A percentile compares a stretch with the other conserved stretches of the same genome.
Evolutionary conservation across 2,797 vertebrate species (phyloP).

Genomic region (Tolypeutes matacus): DNA sequence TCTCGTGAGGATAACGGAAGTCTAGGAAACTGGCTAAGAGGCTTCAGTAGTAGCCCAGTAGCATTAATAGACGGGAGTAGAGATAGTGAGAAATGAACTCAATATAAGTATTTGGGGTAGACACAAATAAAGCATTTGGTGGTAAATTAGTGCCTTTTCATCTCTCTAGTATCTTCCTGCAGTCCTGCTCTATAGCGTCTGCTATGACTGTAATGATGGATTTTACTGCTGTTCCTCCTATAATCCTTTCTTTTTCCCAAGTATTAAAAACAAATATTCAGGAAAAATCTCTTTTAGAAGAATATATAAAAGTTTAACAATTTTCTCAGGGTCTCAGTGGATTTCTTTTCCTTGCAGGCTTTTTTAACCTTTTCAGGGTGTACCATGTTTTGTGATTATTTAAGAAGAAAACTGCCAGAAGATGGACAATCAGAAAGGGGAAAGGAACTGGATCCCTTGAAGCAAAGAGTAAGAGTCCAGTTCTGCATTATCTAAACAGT

Average conservation of each 20-base stretch:
- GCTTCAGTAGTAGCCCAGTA: background rate
- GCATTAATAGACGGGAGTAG: background rate
- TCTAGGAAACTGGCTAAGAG: background rate
- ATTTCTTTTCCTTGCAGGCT: background rate
- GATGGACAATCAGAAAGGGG: background rate
- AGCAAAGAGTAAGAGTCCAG: background rate
- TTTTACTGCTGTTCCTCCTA: background rate
- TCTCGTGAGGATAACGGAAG: background rate
- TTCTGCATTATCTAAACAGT: background rate
- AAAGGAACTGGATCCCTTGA: background rate
- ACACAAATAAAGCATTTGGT: background rate
- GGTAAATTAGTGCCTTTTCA: background rate
- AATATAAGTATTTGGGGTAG: background rate
- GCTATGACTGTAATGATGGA: background rate
- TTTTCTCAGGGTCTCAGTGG: background rate
- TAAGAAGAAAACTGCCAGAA: background rate
- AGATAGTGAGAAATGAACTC: background rate
- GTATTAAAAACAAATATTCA: background rate
- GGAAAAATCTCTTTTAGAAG: background rate
- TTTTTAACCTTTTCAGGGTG: background rate
- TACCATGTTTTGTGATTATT: background rate
- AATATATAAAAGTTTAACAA: background rate
- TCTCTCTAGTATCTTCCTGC: background rate
- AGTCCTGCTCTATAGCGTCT: background rate
- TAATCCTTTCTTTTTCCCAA: background rate